Evolutionary conservation across 2,113 vertebrate species (phyloP).

Genomic region (Limanda limanda): DNA sequence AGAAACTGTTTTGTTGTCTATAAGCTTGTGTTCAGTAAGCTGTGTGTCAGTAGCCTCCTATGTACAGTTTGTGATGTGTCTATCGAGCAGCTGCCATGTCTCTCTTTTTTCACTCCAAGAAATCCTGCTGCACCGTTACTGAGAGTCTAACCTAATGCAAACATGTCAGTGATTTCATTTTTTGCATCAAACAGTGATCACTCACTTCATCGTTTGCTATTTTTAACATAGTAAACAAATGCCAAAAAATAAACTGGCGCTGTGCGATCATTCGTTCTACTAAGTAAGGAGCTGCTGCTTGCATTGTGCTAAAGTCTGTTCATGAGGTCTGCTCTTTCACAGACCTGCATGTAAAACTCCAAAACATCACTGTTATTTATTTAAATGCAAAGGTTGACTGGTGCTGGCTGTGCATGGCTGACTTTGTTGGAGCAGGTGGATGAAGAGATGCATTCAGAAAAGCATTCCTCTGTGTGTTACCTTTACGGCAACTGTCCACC

Average conservation of each 20-base stretch:
- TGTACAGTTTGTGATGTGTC: constrained; percentile 67
- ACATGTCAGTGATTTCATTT: constrained; percentile 43
- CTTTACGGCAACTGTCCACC: constrained; percentile 78
- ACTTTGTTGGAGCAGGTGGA: constrained; percentile 68
- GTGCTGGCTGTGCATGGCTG: constrained; percentile 14
- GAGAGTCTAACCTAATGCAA: constrained; percentile 21
- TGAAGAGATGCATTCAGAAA: constrained; percentile 78
- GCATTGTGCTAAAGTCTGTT: constrained; percentile 53
- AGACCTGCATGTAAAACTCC: constrained; percentile 54
- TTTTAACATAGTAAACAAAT: constrained; percentile 36
- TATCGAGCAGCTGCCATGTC: constrained; percentile 71
- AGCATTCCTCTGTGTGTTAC: constrained; percentile 69
- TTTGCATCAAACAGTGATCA: constrained; percentile 14
- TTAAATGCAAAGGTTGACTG: constrained; percentile 13
- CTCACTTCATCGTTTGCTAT: constrained; percentile 35
- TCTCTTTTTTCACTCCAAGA: constrained; percentile 78
- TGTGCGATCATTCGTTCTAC: constrained; percentile 52
- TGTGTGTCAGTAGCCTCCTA: constrained; percentile 63
- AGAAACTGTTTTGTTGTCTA: constrained; percentile 50
- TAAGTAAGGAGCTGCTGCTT: constrained; percentile 48
- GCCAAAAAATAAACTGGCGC: constrained; percentile 45
- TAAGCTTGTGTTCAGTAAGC: constrained; percentile 62
- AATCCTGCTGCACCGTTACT: constrained; percentile 45
- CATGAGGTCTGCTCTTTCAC: constrained; percentile 32
- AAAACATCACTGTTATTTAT: constrained; percentile 46